A percentile compares a stretch with the other conserved stretches of the same genome.
phyloP scores from a whole-genome alignment of 2,113 vertebrate species.

The Erpornis zantholeuca region DNA sequence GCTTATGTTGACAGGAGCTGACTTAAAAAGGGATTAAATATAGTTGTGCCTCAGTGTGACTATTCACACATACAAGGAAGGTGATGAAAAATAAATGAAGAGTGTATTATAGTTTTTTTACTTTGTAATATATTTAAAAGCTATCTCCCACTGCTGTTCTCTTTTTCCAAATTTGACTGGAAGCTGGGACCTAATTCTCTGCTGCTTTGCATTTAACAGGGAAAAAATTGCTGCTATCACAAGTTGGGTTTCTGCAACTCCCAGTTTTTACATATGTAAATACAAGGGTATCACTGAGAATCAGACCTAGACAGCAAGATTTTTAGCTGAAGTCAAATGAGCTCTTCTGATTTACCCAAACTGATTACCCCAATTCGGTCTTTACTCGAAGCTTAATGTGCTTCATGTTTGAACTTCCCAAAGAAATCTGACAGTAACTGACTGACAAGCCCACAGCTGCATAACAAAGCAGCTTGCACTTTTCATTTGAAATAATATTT shows the following conservation, averaged over 20 bases:
- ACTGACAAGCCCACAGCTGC: not conserved
- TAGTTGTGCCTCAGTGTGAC: not conserved
- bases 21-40: constrained; percentile 19
- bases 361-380: not conserved
- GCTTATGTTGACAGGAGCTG: constrained; percentile 3
- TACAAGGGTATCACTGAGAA: not conserved
- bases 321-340: not conserved
- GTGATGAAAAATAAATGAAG: constrained; percentile 36
- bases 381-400: not conserved
- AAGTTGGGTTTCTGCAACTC: not conserved
- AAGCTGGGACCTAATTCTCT: not conserved
- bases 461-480: not conserved
- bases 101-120: not conserved
- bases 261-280: not conserved
- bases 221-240: not conserved
- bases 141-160: not conserved
- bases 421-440: not conserved
- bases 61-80: constrained; percentile 4
- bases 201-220: not conserved
- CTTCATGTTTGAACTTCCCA: not conserved
- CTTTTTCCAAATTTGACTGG: not conserved
- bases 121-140: not conserved
- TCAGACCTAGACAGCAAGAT: not conserved
- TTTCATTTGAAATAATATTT: not conserved
- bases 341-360: not conserved